Evolutionary conservation across 2,797 vertebrate genomes (phyloP), one percentile per base, ranked within the genome.

Genomic region (Margarornis squamiger): DNA sequence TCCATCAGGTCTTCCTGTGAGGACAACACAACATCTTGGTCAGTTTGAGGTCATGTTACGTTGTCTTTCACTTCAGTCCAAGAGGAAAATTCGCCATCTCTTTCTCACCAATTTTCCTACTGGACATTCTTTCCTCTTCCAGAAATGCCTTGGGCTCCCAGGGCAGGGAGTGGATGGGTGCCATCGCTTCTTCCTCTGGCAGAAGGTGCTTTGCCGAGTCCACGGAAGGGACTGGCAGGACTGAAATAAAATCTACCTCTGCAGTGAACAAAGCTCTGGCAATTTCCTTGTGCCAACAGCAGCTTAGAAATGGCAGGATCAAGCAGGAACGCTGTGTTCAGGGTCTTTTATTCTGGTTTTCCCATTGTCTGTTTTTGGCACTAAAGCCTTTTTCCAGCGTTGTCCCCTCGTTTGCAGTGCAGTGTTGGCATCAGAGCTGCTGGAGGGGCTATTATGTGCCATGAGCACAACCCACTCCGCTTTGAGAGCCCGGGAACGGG

Each of bases 321-420:
- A 81, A 93, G 94, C 88, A 90, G 86, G 94, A 95, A 95, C 93
- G 29, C 51, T 43, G 62, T 92, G 95, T 97, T 88, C 93, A 94
- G 77, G 80, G 74, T 17, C 86, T 95, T 97, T 96, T 94, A 88
- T 96, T 95, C 93, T 72, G 73, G 13, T 81, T 91, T 86, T 55
- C 70, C 90, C 62, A 89, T 94, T 97, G 90, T 90, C 77, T 75
- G 67, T 34, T 94, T n/a, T 73, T 95, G 96, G 96, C 96, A 96
- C 70, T 18, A 30, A 27, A 63, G 46, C 6, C 45, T 79, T 83
- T 95, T 95, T 95, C 79, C 94, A 96, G 88, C 0, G 6, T 23
- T 83, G 91, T 91, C 79, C 93, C 76, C 91, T 74, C 0, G 0
- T 80, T 80, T 36, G 79, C 46, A 20, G 90, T 36, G 75, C 70